A percentile compares a stretch with the other conserved stretches of the same genome.
phyloP scores from a whole-genome alignment of 2,113 vertebrate genomes.

The Choloepus hoffmanni region DNA sequence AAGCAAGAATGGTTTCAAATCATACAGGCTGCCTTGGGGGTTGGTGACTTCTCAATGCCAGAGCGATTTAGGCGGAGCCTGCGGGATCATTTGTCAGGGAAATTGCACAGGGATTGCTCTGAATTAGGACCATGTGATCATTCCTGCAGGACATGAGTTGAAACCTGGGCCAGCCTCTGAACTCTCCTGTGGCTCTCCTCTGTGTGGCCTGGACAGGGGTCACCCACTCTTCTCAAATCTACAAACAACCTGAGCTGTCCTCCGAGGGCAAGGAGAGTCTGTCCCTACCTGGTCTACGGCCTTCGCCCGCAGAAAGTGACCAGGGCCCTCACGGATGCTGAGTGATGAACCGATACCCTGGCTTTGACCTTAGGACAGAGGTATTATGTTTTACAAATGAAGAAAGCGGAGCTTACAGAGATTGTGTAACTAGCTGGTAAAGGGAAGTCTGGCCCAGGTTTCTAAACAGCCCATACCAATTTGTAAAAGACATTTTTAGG shows the following conservation, averaged over 20 bases:
- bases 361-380: not conserved
- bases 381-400: not conserved
- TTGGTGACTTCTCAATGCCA: not conserved
- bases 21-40: not conserved
- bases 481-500: constrained; percentile 6
- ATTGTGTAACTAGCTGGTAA: not conserved
- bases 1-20: not conserved
- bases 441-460: not conserved
- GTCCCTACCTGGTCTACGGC: not conserved
- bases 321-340: not conserved
- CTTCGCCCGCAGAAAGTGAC: not conserved
- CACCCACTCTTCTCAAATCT: not conserved
- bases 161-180: not conserved
- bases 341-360: not conserved
- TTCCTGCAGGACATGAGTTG: not conserved
- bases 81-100: not conserved
- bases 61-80: not conserved
- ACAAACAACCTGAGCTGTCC: not conserved
- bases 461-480: not conserved
- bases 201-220: not conserved
- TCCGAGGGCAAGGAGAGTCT: not conserved
- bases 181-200: not conserved
- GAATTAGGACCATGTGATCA: not conserved
- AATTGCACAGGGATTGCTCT: too few species aligned
- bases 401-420: not conserved